These are phyloP conservation scores for Coremacera marginata DNA, from an alignment of 2,888 invertebrate species.

Conservation along the genomic window DNA sequence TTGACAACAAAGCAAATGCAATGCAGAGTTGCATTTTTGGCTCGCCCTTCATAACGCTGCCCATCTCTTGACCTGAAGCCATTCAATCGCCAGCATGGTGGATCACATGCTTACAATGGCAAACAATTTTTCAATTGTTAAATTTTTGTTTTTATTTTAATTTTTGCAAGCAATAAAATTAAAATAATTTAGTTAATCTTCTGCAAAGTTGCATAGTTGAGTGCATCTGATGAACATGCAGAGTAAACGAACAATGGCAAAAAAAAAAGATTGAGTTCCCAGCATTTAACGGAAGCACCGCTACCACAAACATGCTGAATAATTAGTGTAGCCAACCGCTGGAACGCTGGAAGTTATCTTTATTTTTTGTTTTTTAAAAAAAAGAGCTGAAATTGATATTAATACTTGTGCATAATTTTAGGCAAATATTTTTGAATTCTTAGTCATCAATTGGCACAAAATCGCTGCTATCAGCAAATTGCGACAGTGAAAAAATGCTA, in stretches of 20 bases:
- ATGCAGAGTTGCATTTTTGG: slow-evolving; percentile 40
- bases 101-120: slow-evolving; percentile 1
- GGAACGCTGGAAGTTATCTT: not conserved
- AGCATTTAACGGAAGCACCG: slow-evolving; percentile 14
- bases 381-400: not conserved
- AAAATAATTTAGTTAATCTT: slow-evolving; percentile 18
- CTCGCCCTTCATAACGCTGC: not conserved
- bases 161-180: not conserved
- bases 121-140: not conserved
- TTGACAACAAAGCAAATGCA: slow-evolving; percentile 60
- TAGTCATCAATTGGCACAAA: not conserved
- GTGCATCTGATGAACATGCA: slow-evolving; percentile 11
- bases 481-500: not conserved
- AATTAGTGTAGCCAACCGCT: slow-evolving; percentile 20
- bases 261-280: not conserved
- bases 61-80: not conserved
- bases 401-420: not conserved
- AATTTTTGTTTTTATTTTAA: not conserved
- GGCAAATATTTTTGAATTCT: not conserved
- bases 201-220: not conserved
- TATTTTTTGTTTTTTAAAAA: not conserved
- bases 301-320: not conserved
- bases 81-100: not conserved
- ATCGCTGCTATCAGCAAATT: not conserved
- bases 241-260: slow-evolving; percentile 5